A percentile compares a stretch with the other conserved stretches of the same genome.
These are phyloP conservation scores for Hycleus cichorii DNA, from an alignment of 1,140 invertebrate genomes.

Conservation along the genomic window DNA sequence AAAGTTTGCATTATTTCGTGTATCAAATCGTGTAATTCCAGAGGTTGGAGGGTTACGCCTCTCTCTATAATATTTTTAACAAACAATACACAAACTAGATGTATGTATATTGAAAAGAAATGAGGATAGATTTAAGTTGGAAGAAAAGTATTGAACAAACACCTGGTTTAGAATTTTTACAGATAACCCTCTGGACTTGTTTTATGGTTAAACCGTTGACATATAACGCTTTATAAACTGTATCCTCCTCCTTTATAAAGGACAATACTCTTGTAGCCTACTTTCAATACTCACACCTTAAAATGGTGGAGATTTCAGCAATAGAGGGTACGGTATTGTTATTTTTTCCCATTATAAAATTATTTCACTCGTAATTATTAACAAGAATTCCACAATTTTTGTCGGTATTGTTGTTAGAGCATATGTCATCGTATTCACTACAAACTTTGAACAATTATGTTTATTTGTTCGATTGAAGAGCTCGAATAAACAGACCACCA, in stretches of 20 bases:
- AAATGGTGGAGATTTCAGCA: conserved; percentile 9
- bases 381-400: too few species aligned
- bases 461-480: conserved; percentile 7
- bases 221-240: conserved; percentile 20
- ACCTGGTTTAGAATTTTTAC: conserved; percentile 24
- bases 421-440: conserved; percentile 12
- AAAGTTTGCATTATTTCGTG: conserved; percentile 23
- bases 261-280: conserved; percentile 6
- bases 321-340: too few species aligned
- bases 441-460: conserved; percentile 6
- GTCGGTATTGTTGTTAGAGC: not conserved
- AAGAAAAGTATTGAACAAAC: conserved; percentile 15
- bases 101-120: conserved; percentile 18
- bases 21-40: conserved; percentile 37
- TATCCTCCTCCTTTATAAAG: conserved; percentile 19
- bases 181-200: too few species aligned
- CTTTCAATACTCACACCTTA: conserved; percentile 20
- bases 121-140: not conserved
- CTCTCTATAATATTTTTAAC: conserved; percentile 4
- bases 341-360: too few species aligned
- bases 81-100: conserved; percentile 2
- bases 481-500: conserved; percentile 10
- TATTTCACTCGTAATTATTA: too few species aligned
- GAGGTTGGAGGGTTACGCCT: conserved; percentile 34
- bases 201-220: conserved; percentile 18